Conservation (phyloP, 2,888 invertebrate genomes). For the Plebejus anna region DNA sequence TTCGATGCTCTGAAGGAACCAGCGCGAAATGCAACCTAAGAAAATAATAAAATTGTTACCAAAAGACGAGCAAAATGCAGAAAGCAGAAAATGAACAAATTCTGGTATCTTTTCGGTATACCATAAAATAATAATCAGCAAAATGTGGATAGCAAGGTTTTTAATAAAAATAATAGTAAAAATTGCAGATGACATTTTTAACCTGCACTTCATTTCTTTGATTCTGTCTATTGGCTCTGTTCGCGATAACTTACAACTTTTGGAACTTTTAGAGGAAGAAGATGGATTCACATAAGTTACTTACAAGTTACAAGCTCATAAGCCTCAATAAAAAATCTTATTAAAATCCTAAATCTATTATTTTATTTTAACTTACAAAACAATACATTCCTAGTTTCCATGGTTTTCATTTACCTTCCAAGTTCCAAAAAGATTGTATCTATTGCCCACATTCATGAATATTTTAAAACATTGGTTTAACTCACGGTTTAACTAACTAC, state of each 20-base stretch:
- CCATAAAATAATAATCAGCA: conserved; percentile 35
- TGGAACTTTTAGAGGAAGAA: conserved; percentile 65
- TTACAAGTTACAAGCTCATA: conserved; percentile 11
- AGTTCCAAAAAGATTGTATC: too few species aligned
- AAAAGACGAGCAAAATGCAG: background rate
- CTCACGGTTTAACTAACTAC: too few species aligned
- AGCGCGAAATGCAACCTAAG: background rate
- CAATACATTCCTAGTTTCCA: too few species aligned
- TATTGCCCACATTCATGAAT: too few species aligned
- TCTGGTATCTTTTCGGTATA: background rate
- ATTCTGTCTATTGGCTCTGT: conserved; percentile 63
- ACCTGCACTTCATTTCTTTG: conserved; percentile 60
- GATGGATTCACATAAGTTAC: conserved; percentile 45
- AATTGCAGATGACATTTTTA: conserved; percentile 57
- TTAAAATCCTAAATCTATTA: background rate
- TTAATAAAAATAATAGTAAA: conserved; percentile 59
- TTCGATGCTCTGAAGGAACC: conserved; percentile 44
- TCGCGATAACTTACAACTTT: conserved; percentile 57
- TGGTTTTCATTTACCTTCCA: too few species aligned
- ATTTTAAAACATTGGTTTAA: too few species aligned
- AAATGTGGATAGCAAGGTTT: conserved; percentile 69
- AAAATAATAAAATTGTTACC: background rate
- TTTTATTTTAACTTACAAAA: background rate
- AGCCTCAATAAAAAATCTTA: background rate
- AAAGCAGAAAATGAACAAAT: background rate